Evolutionary conservation across 2,113 vertebrate species (phyloP).

Genomic region (Macrotis lagotis): DNA sequence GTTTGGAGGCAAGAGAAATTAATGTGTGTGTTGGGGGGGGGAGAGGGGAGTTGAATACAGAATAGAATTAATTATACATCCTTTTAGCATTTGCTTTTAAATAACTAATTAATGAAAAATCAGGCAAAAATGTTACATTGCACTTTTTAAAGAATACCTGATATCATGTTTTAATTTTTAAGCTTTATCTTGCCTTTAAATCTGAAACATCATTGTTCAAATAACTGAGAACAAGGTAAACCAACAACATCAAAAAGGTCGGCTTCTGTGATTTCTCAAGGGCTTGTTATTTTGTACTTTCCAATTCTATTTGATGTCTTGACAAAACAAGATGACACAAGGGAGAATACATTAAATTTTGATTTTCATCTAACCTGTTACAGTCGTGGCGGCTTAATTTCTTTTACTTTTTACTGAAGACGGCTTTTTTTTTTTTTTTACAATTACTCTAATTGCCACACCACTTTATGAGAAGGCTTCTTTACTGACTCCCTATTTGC

Average conservation of each 20-base stretch:
- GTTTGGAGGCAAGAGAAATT: slow-evolving; percentile 68
- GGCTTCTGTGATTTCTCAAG: slow-evolving; percentile 92
- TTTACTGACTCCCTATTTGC: slow-evolving; percentile 78
- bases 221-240: slow-evolving; percentile 93
- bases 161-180: slow-evolving; percentile 86
- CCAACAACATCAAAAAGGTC: slow-evolving; percentile 93
- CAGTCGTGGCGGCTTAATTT: slow-evolving; percentile 87
- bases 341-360: slow-evolving; percentile 95
- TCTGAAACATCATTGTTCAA: slow-evolving; percentile 90
- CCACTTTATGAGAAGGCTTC: slow-evolving; percentile 77
- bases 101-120: slow-evolving; percentile 71
- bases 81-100: slow-evolving; percentile 64
- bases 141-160: slow-evolving; percentile 71
- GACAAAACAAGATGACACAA: slow-evolving; percentile 95
- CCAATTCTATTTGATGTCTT: slow-evolving; percentile 98
- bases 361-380: slow-evolving; percentile 90
- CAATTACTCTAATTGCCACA: slow-evolving; percentile 88
- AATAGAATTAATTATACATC: slow-evolving; percentile 66
- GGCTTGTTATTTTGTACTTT: slow-evolving; percentile 95
- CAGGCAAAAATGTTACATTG: slow-evolving; percentile 75
- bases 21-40: slow-evolving; percentile 42
- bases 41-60: slow-evolving; percentile 55
- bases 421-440: slow-evolving; percentile 85
- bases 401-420: slow-evolving; percentile 83
- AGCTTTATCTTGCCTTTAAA: slow-evolving; percentile 86